Conservation (phyloP, 2,113 vertebrate species). For the Rostratula benghalensis region DNA sequence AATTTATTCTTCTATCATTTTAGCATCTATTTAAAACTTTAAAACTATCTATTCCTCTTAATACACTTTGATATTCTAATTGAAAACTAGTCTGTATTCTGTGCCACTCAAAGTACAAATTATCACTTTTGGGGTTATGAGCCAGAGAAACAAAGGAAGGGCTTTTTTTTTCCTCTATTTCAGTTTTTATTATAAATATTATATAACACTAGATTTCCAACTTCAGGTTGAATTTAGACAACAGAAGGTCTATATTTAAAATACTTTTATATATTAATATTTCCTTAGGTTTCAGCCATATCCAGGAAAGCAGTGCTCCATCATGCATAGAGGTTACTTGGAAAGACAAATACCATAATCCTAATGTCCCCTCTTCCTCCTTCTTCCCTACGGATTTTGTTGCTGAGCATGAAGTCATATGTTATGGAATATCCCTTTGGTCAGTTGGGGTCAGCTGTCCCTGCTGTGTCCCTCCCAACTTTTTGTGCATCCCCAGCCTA, state of each 20-base stretch:
- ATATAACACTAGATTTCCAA: neutral
- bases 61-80: neutral
- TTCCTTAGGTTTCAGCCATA: neutral
- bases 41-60: neutral
- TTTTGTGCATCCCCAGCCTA: neutral
- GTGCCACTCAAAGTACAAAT: neutral
- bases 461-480: neutral
- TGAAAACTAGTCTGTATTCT: neutral
- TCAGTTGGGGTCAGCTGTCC: neutral
- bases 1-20: constrained; percentile 3
- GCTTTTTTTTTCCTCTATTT: neutral
- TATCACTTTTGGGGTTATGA: neutral
- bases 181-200: neutral
- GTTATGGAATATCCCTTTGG: neutral
- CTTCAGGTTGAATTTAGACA: neutral
- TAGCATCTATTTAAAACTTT: neutral
- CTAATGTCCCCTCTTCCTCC: neutral
- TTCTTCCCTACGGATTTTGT: neutral
- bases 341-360: neutral
- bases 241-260: neutral
- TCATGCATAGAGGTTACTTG: neutral
- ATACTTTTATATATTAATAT: neutral
- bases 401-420: neutral
- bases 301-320: neutral
- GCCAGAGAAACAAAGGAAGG: neutral